Evolutionary conservation across 2,797 vertebrate species (phyloP), one percentile per base, ranked within the genome.

Genomic region (Sebastes hubbsi): DNA sequence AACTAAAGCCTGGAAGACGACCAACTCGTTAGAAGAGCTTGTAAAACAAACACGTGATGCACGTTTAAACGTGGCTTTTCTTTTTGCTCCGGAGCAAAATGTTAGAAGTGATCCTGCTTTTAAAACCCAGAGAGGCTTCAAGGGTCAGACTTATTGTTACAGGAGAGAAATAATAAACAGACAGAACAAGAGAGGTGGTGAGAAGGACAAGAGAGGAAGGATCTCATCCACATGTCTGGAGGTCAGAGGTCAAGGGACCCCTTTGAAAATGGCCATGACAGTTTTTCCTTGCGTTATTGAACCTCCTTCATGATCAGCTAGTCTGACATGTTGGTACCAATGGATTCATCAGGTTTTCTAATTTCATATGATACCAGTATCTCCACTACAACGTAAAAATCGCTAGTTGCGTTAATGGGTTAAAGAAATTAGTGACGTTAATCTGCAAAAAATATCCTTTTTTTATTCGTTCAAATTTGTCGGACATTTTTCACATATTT

Each of bases 131-230:
- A 25, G 52, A 72, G 66, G 75, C 66, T 78, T 72, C 68, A 77
- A 69, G 80, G 65, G 46, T 58, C 66, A 1, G 34, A 86, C 22
- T 81, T 85, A 88, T 70, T 82, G 67, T 29, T 77, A 10, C 46
- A 12, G 79, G 34, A 65, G 49, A 85, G 82, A 36, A 66, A 82
- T 59, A 82, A 83, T 24, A 76, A 80, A 77, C 36, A 68, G 11
- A 14, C 27, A 38, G 59, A 62, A 36, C 16, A 52, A n/a, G 42
- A 46, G 42, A 46, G 42, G 42, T 3, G 13, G 38, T 42, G 38
- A 42, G 38, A 42, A 14, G 38, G 38, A 36, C 16, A 29, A n/a
- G 42, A 46, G 42, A 46, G 42, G 42, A 46, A 46, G 42, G 42
- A 46, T 46, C 3, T 46, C 42, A 18, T 18, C 16, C 42, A 46